Evolutionary conservation across 2,888 invertebrate species (phyloP), one percentile per base, ranked within the genome.

Genomic region (Diadromus collaris): DNA sequence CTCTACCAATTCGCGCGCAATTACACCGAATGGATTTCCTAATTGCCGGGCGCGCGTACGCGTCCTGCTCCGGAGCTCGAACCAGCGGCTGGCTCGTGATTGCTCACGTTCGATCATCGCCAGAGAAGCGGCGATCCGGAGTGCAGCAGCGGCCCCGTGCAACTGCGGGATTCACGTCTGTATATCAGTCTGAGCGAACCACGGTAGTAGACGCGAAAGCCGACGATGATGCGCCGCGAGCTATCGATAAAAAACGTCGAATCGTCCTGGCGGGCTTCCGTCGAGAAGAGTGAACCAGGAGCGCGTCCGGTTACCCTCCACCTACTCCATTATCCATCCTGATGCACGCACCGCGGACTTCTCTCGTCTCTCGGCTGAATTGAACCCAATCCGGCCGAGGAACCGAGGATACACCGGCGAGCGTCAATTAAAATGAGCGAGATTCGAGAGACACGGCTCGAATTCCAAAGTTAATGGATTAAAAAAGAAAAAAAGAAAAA

Each of bases 11-110:
- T 89, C 87, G 88, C 87, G 88, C 87, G 89, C 89, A 90, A 90
- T 90, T 90, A 90, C 89, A 84, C 87, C 89, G 86, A 90, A 90
- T 90, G 90, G 89, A 89, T 89, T 89, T 90, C 88, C 89, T 90
- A 90, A 90, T 90, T 90, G 88, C 88, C 81, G 83, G 79, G 73
- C 68, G 76, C 61, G 64, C 24, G 41, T 70, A 38, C 41, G 29
- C 76, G 58, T 75, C 72, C 48, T 29, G 58, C 60, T 54, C 60
- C 10, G 34, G 16, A 29, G 56, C 51, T 32, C 27, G 32, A 16
- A 81, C 77, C 84, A 77, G 84, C 80, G 79, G 84, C 86, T 82
- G 84, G 56, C 63, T 71, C 82, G 82, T 85, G 85, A 89, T 89
- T 88, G 86, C 88, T 86, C 88, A 86, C 84, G 88, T 86, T 87